Base-by-base conservation (phyloP, 2,888 invertebrate genomes). In the Cataglyphis rosenhaueri region DNA sequence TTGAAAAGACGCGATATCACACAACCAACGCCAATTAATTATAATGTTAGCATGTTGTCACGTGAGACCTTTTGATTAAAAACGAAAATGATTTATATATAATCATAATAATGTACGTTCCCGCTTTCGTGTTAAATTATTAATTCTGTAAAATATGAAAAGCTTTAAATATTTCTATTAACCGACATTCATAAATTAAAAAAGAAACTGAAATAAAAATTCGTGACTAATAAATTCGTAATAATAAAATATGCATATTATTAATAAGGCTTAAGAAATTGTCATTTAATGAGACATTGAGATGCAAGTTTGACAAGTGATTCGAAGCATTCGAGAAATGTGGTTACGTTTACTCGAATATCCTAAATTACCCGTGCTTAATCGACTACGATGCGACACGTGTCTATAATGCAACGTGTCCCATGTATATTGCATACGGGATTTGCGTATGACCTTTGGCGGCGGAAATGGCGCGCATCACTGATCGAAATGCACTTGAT, bases 301-400 rank as follows among this genome's bases (percentile, higher is more conserved):
- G 15, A 15, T 32, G 5, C 9, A 44, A 44, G 12, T 62, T 61
- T 5, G 59, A 8, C 21, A 62, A 9, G 32, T 52, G 18, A 4
- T 64, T 64, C 21, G 21, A 62, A 73, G 29, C 12, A 8, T 41
- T n/a, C 6, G 41, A 29, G 32, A 15, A 38, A 48, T 44, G 15
- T 35, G 61, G 41, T n/a, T 73, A 44, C n/a, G 10, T 44, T 62
- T 62, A 44, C 44, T 44, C 3, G 25, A 62, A 52, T 48, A 48
- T 61, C 59, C 59, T 8, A 84, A 81, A 85, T 88, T 74, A 86
- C 83, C 75, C 79, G 61, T 74, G 44, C 64, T 86, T 87, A 73
- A 88, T 84, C 70, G 78, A 55, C 59, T 62, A 29, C 57, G 21
- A 21, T 21, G 21, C 5, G 83, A 68, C 75, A 82, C 79, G 84